phyloP scores from a whole-genome alignment of 2,888 invertebrate species.

The Steinernema scapterisci region DNA sequence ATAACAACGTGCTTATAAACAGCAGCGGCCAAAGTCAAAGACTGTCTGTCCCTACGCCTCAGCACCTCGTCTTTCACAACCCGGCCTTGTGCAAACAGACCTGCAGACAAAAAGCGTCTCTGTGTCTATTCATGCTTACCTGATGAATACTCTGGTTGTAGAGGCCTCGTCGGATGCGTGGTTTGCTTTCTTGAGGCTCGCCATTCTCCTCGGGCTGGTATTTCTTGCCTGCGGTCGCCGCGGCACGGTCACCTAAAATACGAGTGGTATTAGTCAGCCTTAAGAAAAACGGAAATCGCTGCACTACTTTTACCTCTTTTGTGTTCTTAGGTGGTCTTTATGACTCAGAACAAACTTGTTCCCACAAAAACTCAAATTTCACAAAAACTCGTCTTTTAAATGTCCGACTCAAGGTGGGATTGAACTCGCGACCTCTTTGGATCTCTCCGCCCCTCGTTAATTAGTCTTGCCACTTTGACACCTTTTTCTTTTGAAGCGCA shows the following conservation, averaged over 20 bases:
- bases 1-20: background rate
- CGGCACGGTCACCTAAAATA: slow-evolving; percentile 3
- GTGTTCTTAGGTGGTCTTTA: no score
- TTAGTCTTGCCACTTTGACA: no score
- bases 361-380: no score
- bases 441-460: no score
- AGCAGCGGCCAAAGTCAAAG: background rate
- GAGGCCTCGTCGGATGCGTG: slow-evolving; percentile 65
- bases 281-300: no score
- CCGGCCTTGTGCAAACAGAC: slow-evolving; percentile 13
- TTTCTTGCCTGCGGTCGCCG: background rate
- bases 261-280: background rate
- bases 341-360: no score
- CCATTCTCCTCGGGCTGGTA: slow-evolving; percentile 31
- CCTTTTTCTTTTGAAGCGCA: no score
- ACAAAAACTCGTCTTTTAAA: no score
- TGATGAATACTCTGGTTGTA: slow-evolving; percentile 65
- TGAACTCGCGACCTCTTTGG: no score
- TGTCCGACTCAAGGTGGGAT: no score
- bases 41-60: background rate
- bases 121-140: slow-evolving; percentile 36
- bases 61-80: background rate
- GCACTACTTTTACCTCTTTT: no score
- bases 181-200: slow-evolving; percentile 63
- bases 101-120: background rate